Conservation (phyloP, 2,888 invertebrate genomes). For the Cataglyphis albicans region DNA sequence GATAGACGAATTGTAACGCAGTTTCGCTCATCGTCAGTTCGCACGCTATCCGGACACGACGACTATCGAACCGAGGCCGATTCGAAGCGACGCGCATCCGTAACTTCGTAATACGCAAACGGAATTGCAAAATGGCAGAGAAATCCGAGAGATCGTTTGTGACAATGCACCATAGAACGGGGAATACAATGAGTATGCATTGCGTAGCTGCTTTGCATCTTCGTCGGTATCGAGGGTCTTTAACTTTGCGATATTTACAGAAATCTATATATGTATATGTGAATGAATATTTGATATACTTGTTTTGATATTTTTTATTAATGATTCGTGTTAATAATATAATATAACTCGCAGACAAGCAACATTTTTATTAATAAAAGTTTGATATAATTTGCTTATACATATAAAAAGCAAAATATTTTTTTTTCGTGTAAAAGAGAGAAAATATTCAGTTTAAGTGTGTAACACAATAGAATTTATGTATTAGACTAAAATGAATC, state of each 20-base stretch:
- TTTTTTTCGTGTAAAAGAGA: not conserved
- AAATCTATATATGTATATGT: not conserved
- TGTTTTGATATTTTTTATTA: not conserved
- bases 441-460: not conserved
- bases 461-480: not conserved
- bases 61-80: constrained; percentile 50
- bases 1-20: constrained; percentile 63
- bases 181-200: not conserved
- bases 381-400: not conserved
- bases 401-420: not conserved
- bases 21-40: constrained; percentile 32
- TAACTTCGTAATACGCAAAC: constrained; percentile 42
- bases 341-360: not conserved
- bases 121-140: constrained; percentile 45
- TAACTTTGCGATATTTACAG: not conserved
- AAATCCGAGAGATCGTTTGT: constrained; percentile 6
- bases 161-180: not conserved
- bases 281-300: not conserved
- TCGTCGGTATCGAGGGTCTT: not conserved
- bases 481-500: not conserved
- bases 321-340: not conserved
- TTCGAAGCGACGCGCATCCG: constrained; percentile 42
- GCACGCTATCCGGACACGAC: constrained; percentile 52
- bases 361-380: not conserved
- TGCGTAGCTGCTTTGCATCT: not conserved